Evolutionary conservation across 2,797 vertebrate species (phyloP).

Genomic region (Sitta carolinensis): DNA sequence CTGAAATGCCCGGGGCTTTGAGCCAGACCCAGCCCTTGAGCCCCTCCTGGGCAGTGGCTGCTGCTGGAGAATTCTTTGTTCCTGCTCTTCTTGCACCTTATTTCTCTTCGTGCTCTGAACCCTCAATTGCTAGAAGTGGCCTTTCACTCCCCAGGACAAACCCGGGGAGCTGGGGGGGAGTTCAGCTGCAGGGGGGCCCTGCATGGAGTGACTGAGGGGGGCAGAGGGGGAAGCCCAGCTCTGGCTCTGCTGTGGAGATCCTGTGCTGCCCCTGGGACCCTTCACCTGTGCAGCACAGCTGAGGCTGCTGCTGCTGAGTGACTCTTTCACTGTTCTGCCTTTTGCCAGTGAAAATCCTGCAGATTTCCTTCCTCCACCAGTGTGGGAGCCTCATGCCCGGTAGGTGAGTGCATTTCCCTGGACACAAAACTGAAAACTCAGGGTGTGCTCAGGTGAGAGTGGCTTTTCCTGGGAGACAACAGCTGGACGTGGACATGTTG

Average conservation of each 20-base stretch:
- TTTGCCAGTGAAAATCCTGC: not conserved
- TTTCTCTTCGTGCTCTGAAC: not conserved
- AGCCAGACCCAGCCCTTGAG: not conserved
- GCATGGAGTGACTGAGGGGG: not conserved
- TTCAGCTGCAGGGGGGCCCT: fast-evolving
- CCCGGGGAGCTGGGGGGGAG: not conserved
- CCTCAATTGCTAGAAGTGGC: not conserved
- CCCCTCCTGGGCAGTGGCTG: not conserved
- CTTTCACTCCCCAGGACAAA: not conserved
- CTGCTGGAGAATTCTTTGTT: not conserved
- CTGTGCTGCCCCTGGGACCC: not conserved
- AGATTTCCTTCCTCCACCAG: not conserved
- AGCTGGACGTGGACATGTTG: fast-evolving
- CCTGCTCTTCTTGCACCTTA: not conserved
- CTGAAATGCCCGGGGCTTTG: not conserved
- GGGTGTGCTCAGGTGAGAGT: not conserved
- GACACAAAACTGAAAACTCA: not conserved
- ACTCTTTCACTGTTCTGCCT: not conserved
- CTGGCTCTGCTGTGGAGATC: not conserved
- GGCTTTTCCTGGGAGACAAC: not conserved
- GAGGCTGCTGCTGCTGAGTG: not conserved
- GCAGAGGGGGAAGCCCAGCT: not conserved
- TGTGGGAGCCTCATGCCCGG: not conserved
- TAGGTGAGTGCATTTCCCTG: not conserved
- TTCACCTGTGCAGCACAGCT: not conserved